phyloP scores from a whole-genome alignment of 2,797 vertebrate species.

The Cyclura pinguis region DNA sequence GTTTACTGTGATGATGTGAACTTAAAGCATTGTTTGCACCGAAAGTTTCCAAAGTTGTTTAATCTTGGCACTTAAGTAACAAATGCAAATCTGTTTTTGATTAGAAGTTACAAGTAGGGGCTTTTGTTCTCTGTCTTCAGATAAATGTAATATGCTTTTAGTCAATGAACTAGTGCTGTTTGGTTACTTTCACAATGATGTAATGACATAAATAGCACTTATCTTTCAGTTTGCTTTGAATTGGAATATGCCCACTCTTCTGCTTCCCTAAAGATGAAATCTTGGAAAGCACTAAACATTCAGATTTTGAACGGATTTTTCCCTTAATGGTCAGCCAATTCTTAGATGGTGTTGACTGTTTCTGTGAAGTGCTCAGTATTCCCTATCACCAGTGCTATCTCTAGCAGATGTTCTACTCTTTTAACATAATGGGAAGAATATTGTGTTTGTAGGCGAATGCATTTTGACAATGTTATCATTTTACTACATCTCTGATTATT shows the following conservation, averaged over 20 bases:
- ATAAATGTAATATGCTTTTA: not conserved
- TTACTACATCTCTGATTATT: not conserved
- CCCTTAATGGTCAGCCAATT: not conserved
- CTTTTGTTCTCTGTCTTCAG: not conserved
- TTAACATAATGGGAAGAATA: slow-evolving; percentile 18
- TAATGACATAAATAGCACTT: not conserved
- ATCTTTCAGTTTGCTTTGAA: not conserved
- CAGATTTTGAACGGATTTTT: not conserved
- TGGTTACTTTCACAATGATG: not conserved
- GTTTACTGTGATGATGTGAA: not conserved
- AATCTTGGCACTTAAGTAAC: not conserved
- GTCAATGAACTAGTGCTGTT: not conserved
- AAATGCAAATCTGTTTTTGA: not conserved
- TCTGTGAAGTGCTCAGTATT: not conserved
- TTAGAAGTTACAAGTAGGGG: not conserved
- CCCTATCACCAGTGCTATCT: not conserved
- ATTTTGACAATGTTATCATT: not conserved
- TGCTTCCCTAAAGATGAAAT: slow-evolving; percentile 2
- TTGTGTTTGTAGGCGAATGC: not conserved
- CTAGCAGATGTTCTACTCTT: not conserved
- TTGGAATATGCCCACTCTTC: not conserved
- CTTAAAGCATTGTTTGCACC: not conserved
- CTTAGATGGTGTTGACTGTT: not conserved
- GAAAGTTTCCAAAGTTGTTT: not conserved
- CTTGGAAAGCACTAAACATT: not conserved